phyloP scores from a whole-genome alignment of 1,140 invertebrate genomes.

The Leguminivora glycinivorella region DNA sequence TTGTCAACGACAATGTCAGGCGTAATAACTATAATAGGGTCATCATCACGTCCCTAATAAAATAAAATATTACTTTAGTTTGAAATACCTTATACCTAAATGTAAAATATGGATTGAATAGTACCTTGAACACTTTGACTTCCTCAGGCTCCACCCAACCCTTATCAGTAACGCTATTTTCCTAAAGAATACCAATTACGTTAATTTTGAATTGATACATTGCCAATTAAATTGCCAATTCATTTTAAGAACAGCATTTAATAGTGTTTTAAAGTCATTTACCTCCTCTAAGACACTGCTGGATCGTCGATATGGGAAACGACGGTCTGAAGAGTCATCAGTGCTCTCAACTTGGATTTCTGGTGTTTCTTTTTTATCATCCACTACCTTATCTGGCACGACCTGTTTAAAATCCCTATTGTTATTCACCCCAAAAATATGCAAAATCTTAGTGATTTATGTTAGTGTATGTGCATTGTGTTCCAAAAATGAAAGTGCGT shows the following conservation, averaged over 20 bases:
- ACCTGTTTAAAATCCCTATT: conserved; percentile 17
- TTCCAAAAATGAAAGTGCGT: background rate
- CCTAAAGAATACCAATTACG: background rate
- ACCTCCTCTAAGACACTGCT: conserved; percentile 17
- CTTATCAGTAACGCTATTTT: conserved; percentile 1
- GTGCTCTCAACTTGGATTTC: background rate
- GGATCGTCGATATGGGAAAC: conserved; percentile 11
- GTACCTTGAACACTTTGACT: conserved; percentile 21
- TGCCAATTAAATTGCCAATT: conserved; percentile 9
- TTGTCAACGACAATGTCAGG: conserved; percentile 17
- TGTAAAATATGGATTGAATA: background rate
- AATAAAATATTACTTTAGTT: background rate
- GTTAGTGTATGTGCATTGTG: conserved; percentile 3
- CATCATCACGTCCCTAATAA: conserved; percentile 21
- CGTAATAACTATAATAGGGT: conserved; percentile 19
- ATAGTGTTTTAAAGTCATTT: background rate
- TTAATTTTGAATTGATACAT: conserved; percentile 21
- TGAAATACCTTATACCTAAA: background rate
- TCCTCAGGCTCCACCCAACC: conserved; percentile 7
- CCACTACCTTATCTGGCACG: background rate
- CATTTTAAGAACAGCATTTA: background rate
- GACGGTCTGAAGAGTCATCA: conserved; percentile 1
- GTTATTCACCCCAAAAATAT: background rate
- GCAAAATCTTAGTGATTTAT: background rate
- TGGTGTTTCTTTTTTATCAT: conserved; percentile 19